These are phyloP conservation scores for Chamaetylas fuelleborni DNA, from an alignment of 2,113 vertebrate genomes.

Conservation along the genomic window DNA sequence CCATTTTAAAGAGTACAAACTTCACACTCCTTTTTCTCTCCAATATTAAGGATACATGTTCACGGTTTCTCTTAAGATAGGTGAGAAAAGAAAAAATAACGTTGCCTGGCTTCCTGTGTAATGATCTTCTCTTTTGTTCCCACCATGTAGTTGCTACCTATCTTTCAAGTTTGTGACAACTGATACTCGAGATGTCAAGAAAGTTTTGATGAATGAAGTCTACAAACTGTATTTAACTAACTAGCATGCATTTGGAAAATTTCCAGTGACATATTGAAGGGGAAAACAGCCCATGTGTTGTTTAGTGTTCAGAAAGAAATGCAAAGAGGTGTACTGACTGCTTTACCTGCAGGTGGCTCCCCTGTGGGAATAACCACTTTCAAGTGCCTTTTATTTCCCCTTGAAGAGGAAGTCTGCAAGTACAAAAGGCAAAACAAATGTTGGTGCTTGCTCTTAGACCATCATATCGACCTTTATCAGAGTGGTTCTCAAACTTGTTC, in stretches of 20 bases:
- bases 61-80: conserved; percentile 28
- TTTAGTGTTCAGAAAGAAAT: conserved; percentile 57
- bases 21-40: background rate
- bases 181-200: conserved; percentile 56
- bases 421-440: conserved; percentile 15
- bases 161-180: conserved; percentile 65
- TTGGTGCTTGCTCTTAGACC: conserved; percentile 36
- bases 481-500: conserved; percentile 65
- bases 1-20: background rate
- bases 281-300: conserved; percentile 24
- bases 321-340: conserved; percentile 47
- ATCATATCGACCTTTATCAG: conserved; percentile 43
- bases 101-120: conserved; percentile 53
- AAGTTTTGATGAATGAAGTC: conserved; percentile 64
- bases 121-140: conserved; percentile 70
- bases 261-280: conserved; percentile 53
- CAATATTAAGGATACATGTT: background rate
- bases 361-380: background rate
- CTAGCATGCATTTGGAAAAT: conserved; percentile 61
- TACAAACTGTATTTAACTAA: conserved; percentile 73
- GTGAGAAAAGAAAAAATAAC: conserved; percentile 9
- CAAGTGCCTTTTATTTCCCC: background rate
- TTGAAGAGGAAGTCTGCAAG: conserved; percentile 45
- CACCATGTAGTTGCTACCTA: conserved; percentile 63
- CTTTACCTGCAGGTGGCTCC: conserved; percentile 49